Base-by-base conservation (phyloP, 2,888 invertebrate species). In the Netelia virgata region DNA sequence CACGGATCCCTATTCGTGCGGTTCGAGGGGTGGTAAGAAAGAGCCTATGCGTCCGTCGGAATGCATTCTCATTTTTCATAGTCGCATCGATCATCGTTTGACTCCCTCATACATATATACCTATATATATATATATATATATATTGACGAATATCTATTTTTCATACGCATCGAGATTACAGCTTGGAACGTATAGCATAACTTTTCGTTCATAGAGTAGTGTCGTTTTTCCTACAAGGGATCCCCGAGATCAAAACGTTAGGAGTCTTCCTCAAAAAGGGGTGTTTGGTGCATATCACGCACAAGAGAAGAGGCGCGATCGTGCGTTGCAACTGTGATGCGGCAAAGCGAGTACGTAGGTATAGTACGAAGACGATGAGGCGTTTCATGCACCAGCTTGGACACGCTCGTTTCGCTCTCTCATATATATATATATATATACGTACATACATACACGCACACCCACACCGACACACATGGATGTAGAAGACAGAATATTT, bases 81-180 rank as follows among this genome's bases (percentile, higher is more conserved):
- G 75, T 23, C 41, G 70, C 83, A 80, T 84, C 83, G 83, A 84
- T 84, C 80, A 80, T 76, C 59, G 70, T 47, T 79, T n/a, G n/a
- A n/a, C 63, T 20, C 55, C 47, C 57, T 68, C 18, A 3, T 11
- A 55, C 55, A 10, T 70, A n/a, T 43, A 16, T 43, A 23, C 28
- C 55, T 23, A 66, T 43, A 43, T 47, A 64, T 66, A 57, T 43
- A 47, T 47, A 3, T 28, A 55, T 9, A 36, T 61, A n/a, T n/a
- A n/a, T 53, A 1, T 23, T 3, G 3, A 23, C 23, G 23, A 23
- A 3, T 3, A 3, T 3, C 23, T 23, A 23, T 23, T 5, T 23
- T 8, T n/a, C 36, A 23, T 16, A 53, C 68, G 66, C 77, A 18
- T 61, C 23, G 50, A 43, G 63, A 81, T 75, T 69, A 55, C 75